Evolutionary conservation across 2,113 vertebrate genomes (phyloP).

Genomic region (Isichthys henryi): DNA sequence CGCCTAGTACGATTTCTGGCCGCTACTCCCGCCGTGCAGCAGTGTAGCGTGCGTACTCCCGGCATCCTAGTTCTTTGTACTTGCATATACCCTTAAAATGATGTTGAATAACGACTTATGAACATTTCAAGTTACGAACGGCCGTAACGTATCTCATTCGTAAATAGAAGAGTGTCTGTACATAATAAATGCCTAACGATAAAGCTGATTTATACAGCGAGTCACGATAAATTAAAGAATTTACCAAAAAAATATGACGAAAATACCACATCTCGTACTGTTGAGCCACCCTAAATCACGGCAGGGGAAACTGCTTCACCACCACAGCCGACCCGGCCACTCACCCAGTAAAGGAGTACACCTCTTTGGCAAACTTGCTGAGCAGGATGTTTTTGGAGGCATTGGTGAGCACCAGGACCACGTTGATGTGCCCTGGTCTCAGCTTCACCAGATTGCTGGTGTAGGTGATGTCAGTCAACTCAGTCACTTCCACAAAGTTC

Average conservation of each 20-base stretch:
- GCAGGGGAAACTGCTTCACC: background rate
- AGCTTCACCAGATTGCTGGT: conserved; percentile 88
- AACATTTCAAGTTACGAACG: too few relatives aligned
- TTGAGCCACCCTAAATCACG: background rate
- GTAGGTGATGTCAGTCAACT: conserved; percentile 90
- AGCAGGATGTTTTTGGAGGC: conserved; percentile 82
- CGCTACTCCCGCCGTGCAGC: too few relatives aligned
- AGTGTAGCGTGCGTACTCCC: too few relatives aligned
- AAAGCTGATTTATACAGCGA: background rate
- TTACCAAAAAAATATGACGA: background rate
- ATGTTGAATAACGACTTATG: too few relatives aligned
- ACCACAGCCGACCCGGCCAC: background rate
- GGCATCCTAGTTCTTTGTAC: too few relatives aligned
- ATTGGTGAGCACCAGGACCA: conserved; percentile 89
- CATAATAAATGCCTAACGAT: background rate
- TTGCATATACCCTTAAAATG: too few relatives aligned
- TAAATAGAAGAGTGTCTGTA: too few relatives aligned
- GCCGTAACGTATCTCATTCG: too few relatives aligned
- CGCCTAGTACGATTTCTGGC: too few relatives aligned
- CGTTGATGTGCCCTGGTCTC: conserved; percentile 89
- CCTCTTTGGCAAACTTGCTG: conserved; percentile 92
- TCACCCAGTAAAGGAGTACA: conserved; percentile 90
- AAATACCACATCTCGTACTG: background rate
- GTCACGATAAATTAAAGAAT: background rate
- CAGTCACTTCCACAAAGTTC: conserved; percentile 90